Evolutionary conservation across 2,797 vertebrate genomes (phyloP), one percentile per base, ranked within the genome.

Genomic region (Anomalospiza imberbis): DNA sequence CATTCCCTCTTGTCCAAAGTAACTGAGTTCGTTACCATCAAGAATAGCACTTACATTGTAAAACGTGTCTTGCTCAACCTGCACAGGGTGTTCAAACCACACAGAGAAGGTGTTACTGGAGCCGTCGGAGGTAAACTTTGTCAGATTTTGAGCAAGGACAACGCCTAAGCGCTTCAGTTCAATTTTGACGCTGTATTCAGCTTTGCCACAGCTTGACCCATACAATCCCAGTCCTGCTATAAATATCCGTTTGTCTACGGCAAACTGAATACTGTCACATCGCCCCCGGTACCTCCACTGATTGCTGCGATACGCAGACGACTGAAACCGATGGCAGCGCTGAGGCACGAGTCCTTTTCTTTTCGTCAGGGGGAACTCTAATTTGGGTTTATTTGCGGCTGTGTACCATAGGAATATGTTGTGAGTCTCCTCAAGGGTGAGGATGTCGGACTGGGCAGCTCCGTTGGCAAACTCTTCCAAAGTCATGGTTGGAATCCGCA

Each of bases 1-100:
- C 99, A 99, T 99, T 79, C 99, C 99, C 96, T 99, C 99, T 97
- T 99, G 99, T 40, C 99, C 99, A 10, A 99, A 99, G 97, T 99
- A 99, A 98, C 99, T 99, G 77, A 99, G 99, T 93, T 99, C 99
- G 0, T 98, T 99, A n/a, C 99, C 99, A 0, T 99, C 99, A 42
- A 99, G 98, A 86, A 99, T 98, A 18, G 98, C 99, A 68, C 99
- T 99, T 91, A 99, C 99, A 0, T 99, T 99, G 98, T 99, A 99
- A 98, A 99, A 99, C 0, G 98, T 97, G 71, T 99, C 99, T 94
- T 99, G 99, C 94, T 99, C 99, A 50, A 99, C 98, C 96, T 99
- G 99, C 21, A 99, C 99, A 0, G 99, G 99, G 93, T 99, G 99
- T 93, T 99, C 99, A 38, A 99, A 99, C 99, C 99, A 99, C 71